phyloP scores from a whole-genome alignment of 2,113 vertebrate genomes.

The Tenrec ecaudatus region DNA sequence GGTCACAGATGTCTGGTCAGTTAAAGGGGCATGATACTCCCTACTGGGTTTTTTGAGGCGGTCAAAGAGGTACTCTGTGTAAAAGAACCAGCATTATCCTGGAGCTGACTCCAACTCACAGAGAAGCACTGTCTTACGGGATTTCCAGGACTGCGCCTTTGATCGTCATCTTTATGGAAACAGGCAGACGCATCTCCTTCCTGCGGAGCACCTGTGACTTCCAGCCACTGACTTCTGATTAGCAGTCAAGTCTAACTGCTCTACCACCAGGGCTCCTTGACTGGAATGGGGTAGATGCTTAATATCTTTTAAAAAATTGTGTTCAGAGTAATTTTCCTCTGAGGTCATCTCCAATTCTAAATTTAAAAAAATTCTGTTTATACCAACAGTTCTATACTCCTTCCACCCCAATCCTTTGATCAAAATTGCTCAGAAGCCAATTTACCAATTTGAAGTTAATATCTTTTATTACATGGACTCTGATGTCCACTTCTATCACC shows the following conservation, averaged over 20 bases:
- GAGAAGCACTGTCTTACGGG: not conserved
- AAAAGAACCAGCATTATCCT: not conserved
- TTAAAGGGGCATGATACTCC: not conserved
- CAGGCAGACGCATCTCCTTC: not conserved
- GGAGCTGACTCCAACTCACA: not conserved
- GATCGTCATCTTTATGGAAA: not conserved
- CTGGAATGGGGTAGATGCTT: not conserved
- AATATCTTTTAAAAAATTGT: not conserved
- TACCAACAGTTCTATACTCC: not conserved
- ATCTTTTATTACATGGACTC: not conserved
- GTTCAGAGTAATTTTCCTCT: slow-evolving; percentile 15
- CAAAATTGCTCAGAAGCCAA: not conserved
- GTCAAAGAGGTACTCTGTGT: not conserved
- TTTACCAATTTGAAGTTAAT: not conserved
- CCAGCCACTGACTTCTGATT: not conserved
- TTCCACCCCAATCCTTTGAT: not conserved
- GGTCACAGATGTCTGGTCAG: not conserved
- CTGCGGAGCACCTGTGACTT: not conserved
- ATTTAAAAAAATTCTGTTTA: not conserved
- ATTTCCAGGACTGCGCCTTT: not conserved
- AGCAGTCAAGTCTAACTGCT: not conserved
- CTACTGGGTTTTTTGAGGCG: not conserved
- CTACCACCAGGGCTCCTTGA: not conserved
- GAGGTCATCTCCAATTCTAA: not conserved
- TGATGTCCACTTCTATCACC: not conserved